These are phyloP conservation scores for Cynodonichthys magdalenae DNA, from an alignment of 2,797 vertebrate genomes.

Conservation along the genomic window DNA sequence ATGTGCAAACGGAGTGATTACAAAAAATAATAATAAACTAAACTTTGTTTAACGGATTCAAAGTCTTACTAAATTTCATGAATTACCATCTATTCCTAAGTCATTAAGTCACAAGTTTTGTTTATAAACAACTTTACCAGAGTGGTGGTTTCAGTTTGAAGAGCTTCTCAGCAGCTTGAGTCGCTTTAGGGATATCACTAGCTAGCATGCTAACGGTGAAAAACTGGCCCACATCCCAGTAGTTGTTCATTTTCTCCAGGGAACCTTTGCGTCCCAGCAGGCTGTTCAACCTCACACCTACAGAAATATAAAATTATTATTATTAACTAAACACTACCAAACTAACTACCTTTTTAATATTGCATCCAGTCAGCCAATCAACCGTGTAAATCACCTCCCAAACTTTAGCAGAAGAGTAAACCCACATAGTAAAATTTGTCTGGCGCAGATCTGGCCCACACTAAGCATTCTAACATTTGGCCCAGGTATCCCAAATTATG, in stretches of 20 bases:
- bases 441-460: too few species aligned
- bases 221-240: conserved; percentile 97
- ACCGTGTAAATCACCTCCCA: too few species aligned
- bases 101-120: too few species aligned
- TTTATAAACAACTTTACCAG: conserved; percentile 80
- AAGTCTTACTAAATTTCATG: too few species aligned
- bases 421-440: too few species aligned
- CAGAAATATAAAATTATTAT: conserved; percentile 13
- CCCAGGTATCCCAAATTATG: too few species aligned
- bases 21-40: too few species aligned
- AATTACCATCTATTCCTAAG: too few species aligned
- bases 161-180: conserved; percentile 93
- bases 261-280: conserved; percentile 94
- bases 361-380: background rate
- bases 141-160: conserved; percentile 95
- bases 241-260: conserved; percentile 95
- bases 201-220: conserved; percentile 94
- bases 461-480: too few species aligned
- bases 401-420: too few species aligned
- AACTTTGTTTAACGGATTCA: too few species aligned
- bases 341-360: background rate
- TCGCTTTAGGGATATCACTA: conserved; percentile 89
- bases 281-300: conserved; percentile 92
- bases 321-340: background rate
- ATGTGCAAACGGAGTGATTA: background rate